Evolutionary conservation across 53 echinoderm and acorn worm species (phyloP), one percentile per base, ranked within the genome.

Genomic region (Apostichopus leukothele): DNA sequence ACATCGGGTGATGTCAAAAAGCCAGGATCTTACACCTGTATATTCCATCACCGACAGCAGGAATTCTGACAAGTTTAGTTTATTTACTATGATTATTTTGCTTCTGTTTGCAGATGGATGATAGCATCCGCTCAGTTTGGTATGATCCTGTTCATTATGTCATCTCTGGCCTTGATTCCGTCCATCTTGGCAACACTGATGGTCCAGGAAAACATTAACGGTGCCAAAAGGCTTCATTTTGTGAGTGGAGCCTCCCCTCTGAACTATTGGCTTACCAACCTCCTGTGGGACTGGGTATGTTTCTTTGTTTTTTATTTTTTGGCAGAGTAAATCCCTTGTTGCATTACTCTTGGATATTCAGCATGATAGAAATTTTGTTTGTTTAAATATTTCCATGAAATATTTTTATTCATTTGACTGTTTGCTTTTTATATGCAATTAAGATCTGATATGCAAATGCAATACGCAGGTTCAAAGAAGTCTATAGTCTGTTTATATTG

Each of bases 231-330:
- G 16, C 92, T 95, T 11, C 96, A 96, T 74, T 92, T 93, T 88
- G 80, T 96, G 81, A 95, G 95, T 51, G 96, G 96, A 0, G 90
- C 95, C 22, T 89, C 90, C 21, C 91, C 92, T 6, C 26, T 74
- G n/a, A 59, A 88, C 39, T 96, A 96, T 76, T 95, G 95, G 95
- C 13, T 95, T 2, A 87, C 93, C 71, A 96, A 94, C 78, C 90
- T 96, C 4, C 4, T 95, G 5, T 96, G 96, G 96, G 96, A 96
- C 86, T 90, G 92, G 92, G 96, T 96, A 91, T 78, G 96, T 86
- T 75, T 0, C 39, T 39, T 39, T 25, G 25, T 25, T 25, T 25
- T 23, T 25, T 1, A 25, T 25, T 25, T 25, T 25, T 25, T 25
- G 25, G 25, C 0, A 25, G 0, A 25, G 25, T 25, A 25, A 1